phyloP scores from a whole-genome alignment of 1,140 invertebrate species.

The Halesus radiatus region DNA sequence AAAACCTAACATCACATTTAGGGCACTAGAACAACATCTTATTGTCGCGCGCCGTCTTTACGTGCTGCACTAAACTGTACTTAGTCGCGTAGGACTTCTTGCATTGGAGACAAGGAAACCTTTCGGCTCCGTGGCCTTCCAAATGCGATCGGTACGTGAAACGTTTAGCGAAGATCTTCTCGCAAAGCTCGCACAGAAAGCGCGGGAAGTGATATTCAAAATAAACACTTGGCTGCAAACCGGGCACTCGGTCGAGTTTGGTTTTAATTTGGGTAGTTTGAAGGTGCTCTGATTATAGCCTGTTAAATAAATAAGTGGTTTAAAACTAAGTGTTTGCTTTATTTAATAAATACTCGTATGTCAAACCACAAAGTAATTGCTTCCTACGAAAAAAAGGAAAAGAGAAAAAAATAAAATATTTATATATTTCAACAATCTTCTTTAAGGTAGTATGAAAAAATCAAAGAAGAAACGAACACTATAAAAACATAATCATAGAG shows the following conservation, averaged over 20 bases:
- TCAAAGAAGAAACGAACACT: no score
- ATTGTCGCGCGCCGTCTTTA: neutral
- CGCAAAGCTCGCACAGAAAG: conserved; percentile 4
- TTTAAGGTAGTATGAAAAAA: no score
- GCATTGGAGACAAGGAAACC: neutral
- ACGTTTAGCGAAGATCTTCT: neutral
- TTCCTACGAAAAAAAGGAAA: no score
- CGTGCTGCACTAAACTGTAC: neutral
- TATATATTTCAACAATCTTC: no score
- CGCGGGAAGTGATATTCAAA: neutral
- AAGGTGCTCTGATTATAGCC: no score
- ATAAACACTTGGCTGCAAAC: conserved; percentile 1
- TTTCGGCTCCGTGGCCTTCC: neutral
- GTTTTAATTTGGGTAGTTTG: neutral
- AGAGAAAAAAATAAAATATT: no score
- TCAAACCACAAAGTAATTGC: no score
- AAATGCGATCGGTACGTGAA: neutral
- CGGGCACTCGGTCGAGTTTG: neutral
- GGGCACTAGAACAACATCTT: neutral
- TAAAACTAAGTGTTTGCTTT: no score
- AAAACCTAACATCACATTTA: neutral
- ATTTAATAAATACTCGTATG: no score
- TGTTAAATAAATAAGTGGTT: no score
- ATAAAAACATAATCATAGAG: no score
- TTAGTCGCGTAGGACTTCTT: neutral